Percentiles rank a stretch among this genome's conserved stretches.
These are phyloP conservation scores for Pollenia griseotomentosa DNA, from an alignment of 2,888 invertebrate species.

Conservation along the genomic window DNA sequence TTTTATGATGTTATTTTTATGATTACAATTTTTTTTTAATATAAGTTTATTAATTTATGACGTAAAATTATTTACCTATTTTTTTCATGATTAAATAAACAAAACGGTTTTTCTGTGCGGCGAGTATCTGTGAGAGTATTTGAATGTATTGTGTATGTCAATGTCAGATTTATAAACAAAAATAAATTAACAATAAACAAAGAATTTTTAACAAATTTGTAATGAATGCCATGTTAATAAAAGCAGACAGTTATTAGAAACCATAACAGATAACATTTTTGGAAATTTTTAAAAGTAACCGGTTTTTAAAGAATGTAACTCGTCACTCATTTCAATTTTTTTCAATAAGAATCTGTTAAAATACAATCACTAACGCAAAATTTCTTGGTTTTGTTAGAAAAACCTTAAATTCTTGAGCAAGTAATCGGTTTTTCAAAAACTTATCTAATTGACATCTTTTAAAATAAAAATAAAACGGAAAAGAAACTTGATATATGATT, in stretches of 20 bases:
- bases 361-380: no score
- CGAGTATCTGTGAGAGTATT: not conserved
- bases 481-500: no score
- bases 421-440: no score
- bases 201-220: conserved; percentile 42
- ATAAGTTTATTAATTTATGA: conserved; percentile 56
- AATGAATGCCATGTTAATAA: not conserved
- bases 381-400: no score
- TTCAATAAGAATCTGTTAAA: no score
- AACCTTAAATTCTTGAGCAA: no score
- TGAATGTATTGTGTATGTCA: conserved; percentile 49
- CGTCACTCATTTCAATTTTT: no score
- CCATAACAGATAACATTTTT: no score
- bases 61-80: conserved; percentile 43
- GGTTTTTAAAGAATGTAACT: no score
- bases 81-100: conserved; percentile 45
- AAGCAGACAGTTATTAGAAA: not conserved
- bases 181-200: conserved; percentile 46
- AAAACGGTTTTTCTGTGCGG: conserved; percentile 12
- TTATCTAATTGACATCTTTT: no score
- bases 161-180: conserved; percentile 55
- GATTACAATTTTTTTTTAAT: not conserved
- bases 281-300: no score
- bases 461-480: no score
- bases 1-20: conserved; percentile 36